phyloP scores from a whole-genome alignment of 2,797 vertebrate species.

The Enteromius argenteus region DNA sequence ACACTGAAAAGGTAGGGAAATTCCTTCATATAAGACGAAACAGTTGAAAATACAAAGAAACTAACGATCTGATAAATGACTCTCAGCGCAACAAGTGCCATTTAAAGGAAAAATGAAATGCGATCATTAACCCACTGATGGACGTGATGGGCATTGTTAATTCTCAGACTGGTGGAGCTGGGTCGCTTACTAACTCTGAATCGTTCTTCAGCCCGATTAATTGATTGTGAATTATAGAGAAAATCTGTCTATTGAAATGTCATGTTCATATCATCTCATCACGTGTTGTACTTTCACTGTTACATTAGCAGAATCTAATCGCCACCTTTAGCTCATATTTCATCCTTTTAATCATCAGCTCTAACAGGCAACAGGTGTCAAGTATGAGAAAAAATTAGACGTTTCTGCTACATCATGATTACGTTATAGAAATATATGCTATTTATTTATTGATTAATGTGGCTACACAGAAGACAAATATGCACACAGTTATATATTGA shows the following conservation, averaged over 20 bases:
- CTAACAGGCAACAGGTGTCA: background rate
- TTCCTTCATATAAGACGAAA: background rate
- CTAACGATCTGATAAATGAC: background rate
- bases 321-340: background rate
- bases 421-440: background rate
- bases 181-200: background rate
- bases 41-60: background rate
- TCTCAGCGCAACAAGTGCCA: constrained; percentile 5
- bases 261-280: background rate
- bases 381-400: background rate
- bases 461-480: background rate
- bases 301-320: background rate
- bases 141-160: background rate
- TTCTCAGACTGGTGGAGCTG: background rate
- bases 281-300: background rate
- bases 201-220: background rate
- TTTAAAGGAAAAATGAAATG: background rate
- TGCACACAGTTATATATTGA: too few relatives aligned
- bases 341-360: background rate
- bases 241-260: background rate
- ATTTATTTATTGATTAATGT: background rate
- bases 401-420: too few relatives aligned
- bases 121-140: background rate
- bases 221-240: background rate
- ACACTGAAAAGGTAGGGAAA: constrained; percentile 74